Conservation (phyloP, 2,888 invertebrate genomes). For the Dioctria linearis region DNA sequence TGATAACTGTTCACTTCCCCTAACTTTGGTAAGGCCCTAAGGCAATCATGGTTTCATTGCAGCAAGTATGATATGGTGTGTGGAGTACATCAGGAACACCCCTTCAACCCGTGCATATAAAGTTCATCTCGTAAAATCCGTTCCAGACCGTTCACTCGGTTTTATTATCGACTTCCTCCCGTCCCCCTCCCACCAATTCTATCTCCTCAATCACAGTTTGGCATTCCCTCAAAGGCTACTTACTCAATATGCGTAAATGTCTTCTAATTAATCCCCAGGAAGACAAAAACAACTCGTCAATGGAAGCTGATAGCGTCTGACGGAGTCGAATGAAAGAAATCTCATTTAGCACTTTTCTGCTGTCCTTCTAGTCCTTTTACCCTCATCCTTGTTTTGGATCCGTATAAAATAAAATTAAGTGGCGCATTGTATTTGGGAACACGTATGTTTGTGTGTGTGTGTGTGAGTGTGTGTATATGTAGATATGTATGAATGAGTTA, state of each 20-base stretch:
- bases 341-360: constrained; percentile 47
- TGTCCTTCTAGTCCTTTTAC: neutral
- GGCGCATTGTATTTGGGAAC: constrained; percentile 28
- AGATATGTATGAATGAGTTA: too few relatives aligned
- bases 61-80: neutral
- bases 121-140: neutral
- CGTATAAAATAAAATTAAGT: constrained; percentile 49
- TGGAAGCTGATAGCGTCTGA: neutral
- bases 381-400: neutral
- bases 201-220: constrained; percentile 35
- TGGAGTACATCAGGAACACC: too few relatives aligned
- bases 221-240: constrained; percentile 48
- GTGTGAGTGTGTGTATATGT: neutral
- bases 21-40: constrained; percentile 15
- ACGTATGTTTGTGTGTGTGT: constrained; percentile 14
- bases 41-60: constrained; percentile 14
- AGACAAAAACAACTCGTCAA: constrained; percentile 35
- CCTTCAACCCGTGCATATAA: too few relatives aligned
- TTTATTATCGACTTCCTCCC: neutral
- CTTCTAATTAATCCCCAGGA: constrained; percentile 49
- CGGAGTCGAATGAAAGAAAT: constrained; percentile 48
- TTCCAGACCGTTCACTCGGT: neutral
- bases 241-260: constrained; percentile 51
- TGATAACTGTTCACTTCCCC: constrained; percentile 30
- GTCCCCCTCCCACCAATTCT: neutral